Base-by-base conservation (phyloP, 2,888 invertebrate species). In the Caenorhabditis imperialis region DNA sequence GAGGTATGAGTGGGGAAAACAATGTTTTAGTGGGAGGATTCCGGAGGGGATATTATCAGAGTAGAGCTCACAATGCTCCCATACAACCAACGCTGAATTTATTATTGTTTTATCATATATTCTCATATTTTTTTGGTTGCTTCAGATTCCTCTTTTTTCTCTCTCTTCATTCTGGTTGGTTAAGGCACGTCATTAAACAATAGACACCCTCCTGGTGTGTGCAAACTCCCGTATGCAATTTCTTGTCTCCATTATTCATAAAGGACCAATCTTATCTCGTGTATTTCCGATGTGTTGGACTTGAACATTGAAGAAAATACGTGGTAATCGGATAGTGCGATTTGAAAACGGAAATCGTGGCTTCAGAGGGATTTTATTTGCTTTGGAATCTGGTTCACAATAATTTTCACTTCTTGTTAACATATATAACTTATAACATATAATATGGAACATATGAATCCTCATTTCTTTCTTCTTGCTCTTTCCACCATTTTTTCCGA, bases 1-100 rank as follows among this genome's bases (percentile, higher is more conserved):
- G 86, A 80, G 86, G 86, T 86, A 76, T 74, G 55, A 44, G 23
- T 18, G 14, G 40, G 45, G 16, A 27, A 50, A 33, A 45, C n/a
- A 27, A 48, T n/a, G 38, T 53, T 42, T 6, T 44, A 10, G 10
- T 38, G n/a, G 10, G n/a, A n/a, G 10, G n/a, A 14, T 14, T 20
- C 6, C 8, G 23, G 22, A 23, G 8, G 25, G 30, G n/a, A n/a
- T n/a, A n/a, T n/a, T n/a, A n/a, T n/a, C n/a, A n/a, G n/a, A n/a
- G n/a, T n/a, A n/a, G n/a, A n/a, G n/a, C n/a, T n/a, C n/a, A n/a
- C n/a, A n/a, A n/a, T n/a, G n/a, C n/a, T n/a, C n/a, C n/a, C n/a
- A n/a, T n/a, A n/a, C n/a, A n/a, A n/a, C n/a, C n/a, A 50, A 20
- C 3, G 35, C 1, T 14, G 2, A 48, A 33, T 33, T 2, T 8